Conservation (phyloP, 2,113 vertebrate genomes). For the Vicugna pacos region DNA sequence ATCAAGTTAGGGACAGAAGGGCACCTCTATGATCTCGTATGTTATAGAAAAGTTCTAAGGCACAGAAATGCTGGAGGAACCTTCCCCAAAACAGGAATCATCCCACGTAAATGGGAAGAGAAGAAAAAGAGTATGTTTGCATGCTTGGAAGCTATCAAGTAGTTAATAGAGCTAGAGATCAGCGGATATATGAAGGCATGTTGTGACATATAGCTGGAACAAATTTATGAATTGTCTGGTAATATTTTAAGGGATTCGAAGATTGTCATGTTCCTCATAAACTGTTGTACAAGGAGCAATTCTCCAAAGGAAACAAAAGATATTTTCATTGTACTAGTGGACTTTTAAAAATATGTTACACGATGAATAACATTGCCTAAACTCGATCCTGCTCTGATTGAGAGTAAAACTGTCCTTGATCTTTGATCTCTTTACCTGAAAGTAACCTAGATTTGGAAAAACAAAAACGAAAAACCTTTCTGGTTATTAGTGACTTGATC, state of each 20-base stretch:
- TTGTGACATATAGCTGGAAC: not conserved
- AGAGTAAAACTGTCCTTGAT: not conserved
- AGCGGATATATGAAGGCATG: rapidly evolving
- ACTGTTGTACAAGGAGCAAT: not conserved
- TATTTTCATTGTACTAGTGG: not conserved
- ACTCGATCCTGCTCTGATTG: not conserved
- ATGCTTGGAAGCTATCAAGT: not conserved
- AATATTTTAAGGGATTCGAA: not conserved
- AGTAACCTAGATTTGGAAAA: not conserved
- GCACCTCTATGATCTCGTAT: not conserved
- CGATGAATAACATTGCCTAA: not conserved
- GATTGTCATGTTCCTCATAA: not conserved
- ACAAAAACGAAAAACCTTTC: not conserved
- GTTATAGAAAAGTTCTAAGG: not conserved
- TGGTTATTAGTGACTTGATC: not conserved
- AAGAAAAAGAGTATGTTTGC: not conserved
- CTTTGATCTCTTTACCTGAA: not conserved
- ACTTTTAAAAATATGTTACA: not conserved
- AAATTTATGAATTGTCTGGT: not conserved
- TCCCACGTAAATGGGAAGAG: not conserved
- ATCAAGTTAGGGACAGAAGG: not conserved
- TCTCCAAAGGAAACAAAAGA: not conserved
- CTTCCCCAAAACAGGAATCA: not conserved
- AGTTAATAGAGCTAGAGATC: not conserved
- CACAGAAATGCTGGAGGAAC: not conserved